Base-by-base conservation (phyloP, 2,888 invertebrate genomes). In the Chydorus sphaericus region DNA sequence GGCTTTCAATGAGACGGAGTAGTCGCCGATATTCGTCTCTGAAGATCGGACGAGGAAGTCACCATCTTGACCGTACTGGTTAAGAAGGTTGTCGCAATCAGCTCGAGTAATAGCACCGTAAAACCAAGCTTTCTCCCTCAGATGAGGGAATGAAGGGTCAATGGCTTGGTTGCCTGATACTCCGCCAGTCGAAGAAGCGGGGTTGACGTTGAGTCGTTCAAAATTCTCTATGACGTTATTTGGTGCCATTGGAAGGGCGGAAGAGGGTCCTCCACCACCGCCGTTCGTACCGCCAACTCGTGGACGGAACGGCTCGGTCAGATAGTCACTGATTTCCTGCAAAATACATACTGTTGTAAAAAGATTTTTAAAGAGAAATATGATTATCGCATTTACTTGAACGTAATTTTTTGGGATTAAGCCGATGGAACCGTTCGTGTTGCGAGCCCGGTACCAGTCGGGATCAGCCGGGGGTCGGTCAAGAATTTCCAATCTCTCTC, bases 11-110 rank as follows among this genome's bases (percentile, higher is more conserved):
- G 97, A 96, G 65, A 98, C 94, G 14, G 96, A 96, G 74, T 85
- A 94, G 74, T 98, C 97, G 62, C 97, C 98, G 75, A 91, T 97
- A 75, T 96, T 97, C 65, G 97, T 96, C 79, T 98, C 98, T 69
- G 93, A 94, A 75, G 97, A 97, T 64, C 98, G 77, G 66, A 99
- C 93, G 68, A 99, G 83, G 77, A 93, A 99, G 75, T 98, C 97
- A 11, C 98, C 98, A 73, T 97, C 92, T 68, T 88, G 86, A 18
- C 93, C 98, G 70, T 88, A 86, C 69, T 89, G 86, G 75, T 90
- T 91, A 69, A 98, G 81, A 70, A 97, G 78, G 65, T 84, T 83
- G 75, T 98, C 97, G 77, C 96, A 96, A 73, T 96, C 92, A 65
- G 87, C 86, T 66, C 98, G 82, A 49, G 94, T 86, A 68, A 98